Evolutionary conservation across 2,888 invertebrate species (phyloP).

Genomic region (Oscheius myriophilus): DNA sequence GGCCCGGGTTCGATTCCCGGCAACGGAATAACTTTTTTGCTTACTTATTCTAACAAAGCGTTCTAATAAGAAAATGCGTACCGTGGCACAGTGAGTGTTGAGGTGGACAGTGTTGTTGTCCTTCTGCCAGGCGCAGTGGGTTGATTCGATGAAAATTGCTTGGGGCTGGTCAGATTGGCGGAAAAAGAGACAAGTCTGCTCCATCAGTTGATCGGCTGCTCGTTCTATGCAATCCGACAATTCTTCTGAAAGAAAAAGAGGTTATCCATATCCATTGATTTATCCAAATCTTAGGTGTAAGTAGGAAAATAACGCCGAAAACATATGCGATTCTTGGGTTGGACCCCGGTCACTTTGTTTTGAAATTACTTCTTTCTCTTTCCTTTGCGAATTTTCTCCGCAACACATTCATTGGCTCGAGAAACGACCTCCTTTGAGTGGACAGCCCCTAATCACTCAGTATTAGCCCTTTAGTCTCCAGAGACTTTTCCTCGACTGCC

Average conservation of each 20-base stretch:
- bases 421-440: neutral
- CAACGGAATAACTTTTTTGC: conserved; percentile 47
- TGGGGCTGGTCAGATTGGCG: conserved; percentile 11
- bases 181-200: conserved; percentile 34
- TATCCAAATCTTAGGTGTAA: no score
- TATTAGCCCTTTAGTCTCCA: conserved; percentile 20
- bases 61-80: no score
- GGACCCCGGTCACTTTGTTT: no score
- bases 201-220: conserved; percentile 29
- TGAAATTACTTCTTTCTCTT: no score
- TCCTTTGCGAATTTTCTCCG: conserved; percentile 2
- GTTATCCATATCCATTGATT: no score
- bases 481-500: neutral
- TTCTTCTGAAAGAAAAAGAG: conserved; percentile 30
- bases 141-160: conserved; percentile 31
- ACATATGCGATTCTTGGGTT: conserved; percentile 5
- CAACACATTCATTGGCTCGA: neutral
- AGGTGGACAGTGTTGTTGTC: conserved; percentile 34
- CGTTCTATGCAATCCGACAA: conserved; percentile 30
- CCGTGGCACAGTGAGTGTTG: conserved; percentile 29
- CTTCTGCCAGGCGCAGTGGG: conserved; percentile 34
- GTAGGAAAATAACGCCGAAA: no score
- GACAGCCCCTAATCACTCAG: conserved; percentile 14
- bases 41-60: no score
- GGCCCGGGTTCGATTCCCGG: conserved; percentile 59